Evolutionary conservation across 2,797 vertebrate genomes (phyloP), one percentile per base, ranked within the genome.

Genomic region (Sebastes hopkinsi): DNA sequence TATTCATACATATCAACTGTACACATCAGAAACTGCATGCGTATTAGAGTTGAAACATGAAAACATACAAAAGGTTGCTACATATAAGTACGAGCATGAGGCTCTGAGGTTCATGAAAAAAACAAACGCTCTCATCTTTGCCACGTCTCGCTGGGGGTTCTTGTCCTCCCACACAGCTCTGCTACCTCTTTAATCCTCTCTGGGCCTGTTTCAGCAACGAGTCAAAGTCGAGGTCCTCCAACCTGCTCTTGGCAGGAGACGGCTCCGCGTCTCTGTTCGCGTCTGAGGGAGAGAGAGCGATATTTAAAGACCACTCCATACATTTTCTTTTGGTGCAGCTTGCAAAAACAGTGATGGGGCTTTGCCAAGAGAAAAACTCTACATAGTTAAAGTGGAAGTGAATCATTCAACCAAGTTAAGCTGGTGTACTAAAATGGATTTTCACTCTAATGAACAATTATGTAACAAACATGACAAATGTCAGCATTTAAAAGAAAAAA

Each of bases 151-250:
- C 4, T 22, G 5, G 2, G 52, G 42, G 64, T 5, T 62, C n/a
- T 9, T 10, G 22, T 50, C 14, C 13, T 55, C 27, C 46, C 13
- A 12, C 60, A 34, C 29, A 2, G 18, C 67, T 66, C 71, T 74
- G 89, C 96, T 98, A 98, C 93, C 96, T 97, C 93, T 95, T 95
- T 67, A 95, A 82, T 85, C 95, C 97, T 86, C 94, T 97, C 95
- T 99, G 97, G 74, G 98, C 98, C 94, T 99, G 97, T 93, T 97
- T 97, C 91, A 99, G 96, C 91, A 99, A 95, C 4, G 97, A 96
- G 92, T 99, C 98, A 86, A 99, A 99, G 91, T 99, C 98, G 50
- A 98, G 92, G 66, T 96, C 95, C 79, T 97, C 96, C 56, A 95
- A 97, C 87, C 95, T 95, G 94, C 91, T 96, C 88, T 93, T 96